Evolutionary conservation across 2,888 invertebrate species (phyloP), one percentile per base, ranked within the genome.

Genomic region (Tinea trinotella): DNA sequence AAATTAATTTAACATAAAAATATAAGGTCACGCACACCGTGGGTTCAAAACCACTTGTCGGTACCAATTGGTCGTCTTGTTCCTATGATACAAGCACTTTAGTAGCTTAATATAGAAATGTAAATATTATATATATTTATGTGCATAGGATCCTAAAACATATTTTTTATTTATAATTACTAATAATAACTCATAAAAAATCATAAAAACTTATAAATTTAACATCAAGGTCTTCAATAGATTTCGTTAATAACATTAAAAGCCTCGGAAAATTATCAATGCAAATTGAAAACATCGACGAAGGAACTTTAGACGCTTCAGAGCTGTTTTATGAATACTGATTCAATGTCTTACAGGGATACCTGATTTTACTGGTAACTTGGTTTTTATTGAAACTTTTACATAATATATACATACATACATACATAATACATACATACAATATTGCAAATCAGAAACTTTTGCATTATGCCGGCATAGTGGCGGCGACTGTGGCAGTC

Each of bases 311-410:
- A n/a, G 24, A 22, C 50, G 24, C 24, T 15, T 19, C 24, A 50
- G 50, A 50, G n/a, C 13, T 22, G 50, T 24, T 50, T 50, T 13
- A 50, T 50, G 50, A 50, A 50, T 50, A 50, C 20, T 50, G 24
- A 50, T 50, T 20, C n/a, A 50, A 50, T 48, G 10, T 24, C 24
- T 9, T 50, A 24, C 18, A 15, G 24, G 24, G 24, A 50, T 50
- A 20, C n/a, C 4, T 13, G 24, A 19, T 46, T 40, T 40, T 7
- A 40, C n/a, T 15, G 15, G 7, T 12, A 48, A 48, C 17, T 19
- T 46, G 10, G 4, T 46, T 46, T 46, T 46, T 15, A 15, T 30
- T n/a, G n/a, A n/a, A n/a, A n/a, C n/a, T n/a, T n/a, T n/a, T n/a
- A n/a, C n/a, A n/a, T n/a, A n/a, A n/a, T n/a, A n/a, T n/a, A n/a